Base-by-base conservation (phyloP, 2,797 vertebrate species). In the Notoglanidium macrostoma region DNA sequence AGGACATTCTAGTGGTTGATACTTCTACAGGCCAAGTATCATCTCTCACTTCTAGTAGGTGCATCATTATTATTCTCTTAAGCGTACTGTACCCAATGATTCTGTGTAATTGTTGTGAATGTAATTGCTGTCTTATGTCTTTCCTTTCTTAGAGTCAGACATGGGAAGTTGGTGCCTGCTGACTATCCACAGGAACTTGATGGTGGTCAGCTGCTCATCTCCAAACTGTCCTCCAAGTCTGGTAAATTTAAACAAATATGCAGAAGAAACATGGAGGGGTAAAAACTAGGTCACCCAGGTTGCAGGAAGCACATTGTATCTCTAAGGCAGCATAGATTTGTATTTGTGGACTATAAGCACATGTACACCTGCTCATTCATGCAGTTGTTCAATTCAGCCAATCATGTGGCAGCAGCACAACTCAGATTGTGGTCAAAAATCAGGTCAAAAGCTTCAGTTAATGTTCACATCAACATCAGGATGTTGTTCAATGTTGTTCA, bases 181-280 rank as follows among this genome's bases (percentile, higher is more conserved):
- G 89, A 96, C 96, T 85, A 94, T 99, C 10, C 94, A 97, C 88
- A 94, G 94, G 85, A 96, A 99, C 92, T 93, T 99, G 87, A 94
- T 99, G 95, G 97, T 99, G 90, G 97, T 95, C 90, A 96, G 93
- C 90, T 99, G 96, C 91, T 99, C 97, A 46, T 97, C 97, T 0
- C 98, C 98, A 55, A 97, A 93, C 93, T 95, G 94, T 57, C 98
- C 98, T 6, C 96, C 97, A 0, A 93, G 91, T 49, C 94, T 99
- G 96, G 98, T 99, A 96, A 92, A 46, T 21, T 32, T 40, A 73
- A 57, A 61, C 26, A 7, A 73, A 7, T 1, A 72, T 17, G 0
- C 3, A 63, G 21, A 29, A 11, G 15, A 57, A 59, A 1, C 51
- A 57, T 57, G 46, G 21, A 7, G 49, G 11, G 19, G 21, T 26